Base-by-base conservation (phyloP, 2,797 vertebrate genomes). In the Holocentrus rufus region DNA sequence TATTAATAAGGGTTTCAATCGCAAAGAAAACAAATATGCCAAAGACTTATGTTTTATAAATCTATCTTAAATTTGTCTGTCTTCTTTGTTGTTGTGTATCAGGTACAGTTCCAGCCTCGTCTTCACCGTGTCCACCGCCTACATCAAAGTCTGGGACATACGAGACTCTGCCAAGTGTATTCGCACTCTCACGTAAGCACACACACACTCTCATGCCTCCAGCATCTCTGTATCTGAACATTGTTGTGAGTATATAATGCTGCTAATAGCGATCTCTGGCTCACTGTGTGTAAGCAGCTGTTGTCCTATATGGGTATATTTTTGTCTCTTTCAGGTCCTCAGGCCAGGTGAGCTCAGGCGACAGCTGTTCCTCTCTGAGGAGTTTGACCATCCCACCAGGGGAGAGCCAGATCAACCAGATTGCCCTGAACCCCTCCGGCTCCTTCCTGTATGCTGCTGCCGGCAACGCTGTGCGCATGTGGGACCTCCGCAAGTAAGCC, bases 91-190 rank as follows among this genome's bases (percentile, higher is more conserved):
- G 9, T 62, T 36, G 2, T 52, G 11, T 76, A 72, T 27, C 46
- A 93, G 92, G 76, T 98, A 98, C 61, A 96, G 95, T 31, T 96
- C 96, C 50, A 97, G 97, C 81, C 91, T 99, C 13, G 97, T 99
- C 74, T 98, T 98, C 90, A 97, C 96, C 0, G 94, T 97, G 62
- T 98, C 97, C 66, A 97, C 96, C 15, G 95, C 95, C 85, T 97
- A 96, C 83, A 95, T 99, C 92, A 99, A 98, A 90, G 96, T 99
- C 86, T 99, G 97, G 97, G 97, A 99, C 87, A 99, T 98, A 76
- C 93, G 97, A 72, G 97, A 99, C 84, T 97, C 95, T 3, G 97
- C 97, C 7, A 99, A 97, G 85, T 99, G 97, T 69, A 95, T 98
- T 78, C 95, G 96, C 61, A 97, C 97, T 0, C 87, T 98, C 65